These are phyloP conservation scores for Emydura subglobosa DNA, from an alignment of 2,113 vertebrate genomes.

Conservation along the genomic window DNA sequence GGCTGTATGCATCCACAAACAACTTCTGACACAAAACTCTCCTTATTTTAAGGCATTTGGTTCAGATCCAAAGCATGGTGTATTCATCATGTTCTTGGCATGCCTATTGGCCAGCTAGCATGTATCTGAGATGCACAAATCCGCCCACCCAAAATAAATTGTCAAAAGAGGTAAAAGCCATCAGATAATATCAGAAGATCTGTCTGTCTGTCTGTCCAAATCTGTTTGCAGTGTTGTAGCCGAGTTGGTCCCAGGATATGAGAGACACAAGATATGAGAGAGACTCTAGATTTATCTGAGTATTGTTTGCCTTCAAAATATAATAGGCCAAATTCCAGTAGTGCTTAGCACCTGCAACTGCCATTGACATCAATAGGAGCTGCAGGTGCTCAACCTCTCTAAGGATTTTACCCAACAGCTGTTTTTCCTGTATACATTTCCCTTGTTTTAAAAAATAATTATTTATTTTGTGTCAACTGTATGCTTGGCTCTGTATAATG, in stretches of 20 bases:
- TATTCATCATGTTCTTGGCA: background rate
- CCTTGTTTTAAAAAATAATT: background rate
- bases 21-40: background rate
- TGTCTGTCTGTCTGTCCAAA: background rate
- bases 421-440: background rate
- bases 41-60: background rate
- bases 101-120: background rate
- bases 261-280: background rate
- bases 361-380: background rate
- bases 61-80: background rate
- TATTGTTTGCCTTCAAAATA: background rate
- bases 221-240: background rate
- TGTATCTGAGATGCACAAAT: background rate
- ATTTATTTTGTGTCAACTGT: background rate
- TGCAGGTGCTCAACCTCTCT: background rate
- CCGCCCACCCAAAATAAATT: rapidly evolving
- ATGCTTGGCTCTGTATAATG: background rate
- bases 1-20: background rate
- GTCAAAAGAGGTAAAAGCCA: background rate
- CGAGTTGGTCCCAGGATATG: background rate
- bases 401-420: background rate
- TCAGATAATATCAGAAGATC: background rate
- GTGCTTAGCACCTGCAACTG: slow-evolving; percentile 5
- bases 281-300: background rate
- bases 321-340: background rate